Evolutionary conservation across 2,113 vertebrate genomes (phyloP).

Genomic region (Cinclus mexicanus): DNA sequence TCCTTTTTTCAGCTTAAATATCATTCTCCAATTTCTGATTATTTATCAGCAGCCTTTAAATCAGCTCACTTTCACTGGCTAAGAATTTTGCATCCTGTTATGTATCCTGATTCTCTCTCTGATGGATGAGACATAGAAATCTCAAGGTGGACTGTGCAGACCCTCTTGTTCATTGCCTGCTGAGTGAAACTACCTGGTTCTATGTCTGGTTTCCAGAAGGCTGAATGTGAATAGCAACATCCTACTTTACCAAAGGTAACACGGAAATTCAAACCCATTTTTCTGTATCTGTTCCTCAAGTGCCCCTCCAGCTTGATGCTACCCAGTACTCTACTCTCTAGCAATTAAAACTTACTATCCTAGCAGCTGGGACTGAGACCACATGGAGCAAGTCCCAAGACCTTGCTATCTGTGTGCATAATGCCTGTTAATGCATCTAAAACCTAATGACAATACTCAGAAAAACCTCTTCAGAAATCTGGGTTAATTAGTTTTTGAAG

Average conservation of each 20-base stretch:
- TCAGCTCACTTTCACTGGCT: background rate
- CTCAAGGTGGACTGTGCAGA: background rate
- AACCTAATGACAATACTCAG: background rate
- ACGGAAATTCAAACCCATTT: constrained; percentile 14
- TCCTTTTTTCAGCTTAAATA: background rate
- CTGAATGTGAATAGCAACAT: background rate
- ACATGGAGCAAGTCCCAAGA: background rate
- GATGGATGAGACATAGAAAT: background rate
- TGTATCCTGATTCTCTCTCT: background rate
- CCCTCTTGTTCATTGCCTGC: background rate
- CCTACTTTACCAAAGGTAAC: background rate
- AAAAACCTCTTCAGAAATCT: background rate
- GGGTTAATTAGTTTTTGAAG: background rate
- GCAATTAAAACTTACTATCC: background rate
- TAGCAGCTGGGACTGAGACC: background rate
- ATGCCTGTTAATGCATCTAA: background rate
- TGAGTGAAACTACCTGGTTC: background rate
- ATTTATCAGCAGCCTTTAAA: background rate
- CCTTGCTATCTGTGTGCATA: background rate
- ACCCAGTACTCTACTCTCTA: background rate
- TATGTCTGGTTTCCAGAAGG: background rate
- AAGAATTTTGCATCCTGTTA: background rate
- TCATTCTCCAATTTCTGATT: background rate
- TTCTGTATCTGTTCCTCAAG: background rate
- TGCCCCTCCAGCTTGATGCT: accelerated